Evolutionary conservation across 2,888 invertebrate genomes (phyloP), one percentile per base, ranked within the genome.

Genomic region (Synanthedon andrenaeformis): DNA sequence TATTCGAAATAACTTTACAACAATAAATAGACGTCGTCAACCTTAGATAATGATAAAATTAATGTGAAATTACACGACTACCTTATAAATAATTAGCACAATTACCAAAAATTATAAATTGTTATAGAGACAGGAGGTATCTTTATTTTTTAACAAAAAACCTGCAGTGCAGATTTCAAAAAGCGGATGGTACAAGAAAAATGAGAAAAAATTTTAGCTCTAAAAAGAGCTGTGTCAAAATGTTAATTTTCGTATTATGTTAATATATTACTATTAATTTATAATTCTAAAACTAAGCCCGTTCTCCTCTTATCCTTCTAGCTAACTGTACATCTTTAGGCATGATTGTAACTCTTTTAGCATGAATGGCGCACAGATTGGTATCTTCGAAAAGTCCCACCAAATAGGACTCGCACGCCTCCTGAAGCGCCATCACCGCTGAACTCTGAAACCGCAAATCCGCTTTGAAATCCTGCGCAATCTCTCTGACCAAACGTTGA

Each of bases 361-460:
- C 94, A 65, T 94, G 93, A 61, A 94, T 93, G 42, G 93, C 93
- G 72, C 93, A 93, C 64, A 94, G 77, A 71, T 94, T 94, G 28
- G 93, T 94, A 65, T 93, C 93, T 70, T 93, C 93, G 67, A 93
- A 93, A 1, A 93, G 76, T 10, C 92, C 92, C 12, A 92, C 92
- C 35, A 92, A 69, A 64, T 92, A 89, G 60, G 89, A 89, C 69
- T 92, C 83, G 63, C 90, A 86, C 0, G 89, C 89, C 60, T 89
- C 89, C 62, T 92, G 92, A 23, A 92, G 76, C 54, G 92, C 92
- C 81, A 91, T 90, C 4, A 92, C 91, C 3, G 92, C 92, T 0
- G 92, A 91, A 61, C 90, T 91, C 72, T 93, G 92, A 74, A 93
- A 93, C 42, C 92, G 75, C 10, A 93, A 73, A 64, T 92, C 92